Base-by-base conservation (phyloP, 2,888 invertebrate species). In the Thereva unica region DNA sequence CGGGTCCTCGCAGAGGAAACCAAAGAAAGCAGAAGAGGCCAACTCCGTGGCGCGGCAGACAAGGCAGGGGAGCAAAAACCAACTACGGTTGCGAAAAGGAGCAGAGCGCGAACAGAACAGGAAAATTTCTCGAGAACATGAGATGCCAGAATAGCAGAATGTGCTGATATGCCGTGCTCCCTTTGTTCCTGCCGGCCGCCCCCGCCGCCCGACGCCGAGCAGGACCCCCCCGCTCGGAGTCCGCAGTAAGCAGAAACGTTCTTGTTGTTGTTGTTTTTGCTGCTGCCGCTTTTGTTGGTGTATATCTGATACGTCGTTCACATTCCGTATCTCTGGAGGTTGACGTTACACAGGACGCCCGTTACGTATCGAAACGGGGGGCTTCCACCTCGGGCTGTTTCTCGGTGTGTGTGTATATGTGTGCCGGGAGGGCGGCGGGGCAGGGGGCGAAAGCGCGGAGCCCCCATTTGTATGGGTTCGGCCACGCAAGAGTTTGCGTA, bases 401-500 rank as follows among this genome's bases (percentile, higher is more conserved):
- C 50, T 41, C 41, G n/a, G n/a, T 40, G 49, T 50, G 49, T 23
- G 23, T 23, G 23, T 23, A 23, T 23, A 2, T 23, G 23, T 23
- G 23, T 23, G 23, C 2, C 23, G 23, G 23, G 23, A 2, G 1
- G 23, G 23, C 23, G 23, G 23, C 1, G 23, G 23, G 23, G n/a
- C 42, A 56, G 34, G 42, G 34, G 50, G 61, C 9, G 40, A 40
- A 41, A 23, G 8, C 23, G 41, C 4, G 38, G 49, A 49, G 44
- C 47, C 54, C 54, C 64, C 42, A 42, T 10, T 41, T 66, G 40
- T 49, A 38, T 64, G 53, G 54, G 56, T 69, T 41, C 59, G 68
- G 71, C 72, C 71, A 73, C 74, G 76, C 75, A 76, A 73, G 76
- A 77, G 77, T 78, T 78, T 80, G 77, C 76, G 76, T 78, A 78